Conservation (phyloP, 2,797 vertebrate genomes). For the Tachyglossus aculeatus region DNA sequence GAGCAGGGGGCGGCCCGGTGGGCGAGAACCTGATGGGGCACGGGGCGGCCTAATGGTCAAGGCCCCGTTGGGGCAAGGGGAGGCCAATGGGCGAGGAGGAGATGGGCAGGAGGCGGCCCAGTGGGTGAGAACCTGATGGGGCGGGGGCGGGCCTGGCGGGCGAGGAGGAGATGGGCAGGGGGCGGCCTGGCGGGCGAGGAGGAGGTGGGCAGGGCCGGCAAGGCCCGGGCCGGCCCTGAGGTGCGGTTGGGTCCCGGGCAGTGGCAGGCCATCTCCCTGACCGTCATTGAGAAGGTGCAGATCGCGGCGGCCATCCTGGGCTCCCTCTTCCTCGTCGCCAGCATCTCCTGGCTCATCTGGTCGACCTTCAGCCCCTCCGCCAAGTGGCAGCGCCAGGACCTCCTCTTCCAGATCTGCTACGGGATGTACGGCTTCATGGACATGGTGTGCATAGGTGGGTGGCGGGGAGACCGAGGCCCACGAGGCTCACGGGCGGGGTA, state of each 20-base stretch:
- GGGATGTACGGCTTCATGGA: slow-evolving; percentile 99
- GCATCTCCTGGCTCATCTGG: slow-evolving; percentile 99
- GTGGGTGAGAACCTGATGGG: too few relatives aligned
- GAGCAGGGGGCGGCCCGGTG: too few relatives aligned
- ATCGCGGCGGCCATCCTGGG: slow-evolving; percentile 97
- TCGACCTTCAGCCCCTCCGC: slow-evolving; percentile 97
- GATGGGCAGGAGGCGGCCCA: neutral
- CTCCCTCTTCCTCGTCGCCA: slow-evolving; percentile 97
- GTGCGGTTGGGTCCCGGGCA: slow-evolving; percentile 56
- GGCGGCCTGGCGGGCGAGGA: neutral
- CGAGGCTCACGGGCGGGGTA: rapidly evolving
- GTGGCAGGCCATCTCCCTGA: slow-evolving; percentile 99
- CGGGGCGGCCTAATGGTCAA: too few relatives aligned
- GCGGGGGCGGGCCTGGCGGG: too few relatives aligned
- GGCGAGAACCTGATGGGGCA: neutral
- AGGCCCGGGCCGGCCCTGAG: slow-evolving; percentile 2
- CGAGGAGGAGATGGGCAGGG: too few relatives aligned
- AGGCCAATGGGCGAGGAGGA: neutral
- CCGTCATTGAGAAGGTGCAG: slow-evolving; percentile 98
- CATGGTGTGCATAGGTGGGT: slow-evolving; percentile 97
- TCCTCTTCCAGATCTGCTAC: slow-evolving; percentile 99
- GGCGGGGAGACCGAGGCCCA: neutral
- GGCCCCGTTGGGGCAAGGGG: neutral
- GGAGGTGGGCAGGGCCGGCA: neutral
- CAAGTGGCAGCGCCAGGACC: slow-evolving; percentile 98